phyloP scores from a whole-genome alignment of 2,113 vertebrate species.

The Phyllostomus hastatus region DNA sequence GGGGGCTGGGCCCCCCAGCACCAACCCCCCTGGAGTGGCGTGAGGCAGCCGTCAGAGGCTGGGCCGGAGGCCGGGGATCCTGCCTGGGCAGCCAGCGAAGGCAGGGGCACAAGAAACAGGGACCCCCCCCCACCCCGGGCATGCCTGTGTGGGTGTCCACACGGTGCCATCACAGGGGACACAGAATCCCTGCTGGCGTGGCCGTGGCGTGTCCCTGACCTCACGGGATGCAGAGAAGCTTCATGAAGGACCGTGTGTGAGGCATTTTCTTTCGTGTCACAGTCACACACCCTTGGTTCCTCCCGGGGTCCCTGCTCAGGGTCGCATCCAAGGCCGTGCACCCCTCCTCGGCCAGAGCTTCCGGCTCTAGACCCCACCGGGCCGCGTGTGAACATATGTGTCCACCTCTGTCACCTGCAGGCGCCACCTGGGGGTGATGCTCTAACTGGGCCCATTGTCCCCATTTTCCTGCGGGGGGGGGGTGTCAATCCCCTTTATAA shows the following conservation, averaged over 20 bases:
- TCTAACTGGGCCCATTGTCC: neutral
- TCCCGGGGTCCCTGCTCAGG: neutral
- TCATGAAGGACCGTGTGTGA: neutral
- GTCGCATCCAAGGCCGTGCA: neutral
- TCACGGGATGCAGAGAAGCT: neutral
- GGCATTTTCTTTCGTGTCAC: neutral
- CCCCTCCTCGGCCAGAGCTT: neutral
- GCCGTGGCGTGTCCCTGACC: neutral
- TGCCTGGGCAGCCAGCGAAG: neutral
- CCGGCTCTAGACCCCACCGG: neutral
- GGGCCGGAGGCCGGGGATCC: neutral
- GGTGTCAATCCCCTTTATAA: neutral
- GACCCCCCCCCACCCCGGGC: neutral
- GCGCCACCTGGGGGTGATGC: too few relatives aligned
- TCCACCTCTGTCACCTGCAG: too few relatives aligned
- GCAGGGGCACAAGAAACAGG: neutral
- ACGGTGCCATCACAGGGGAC: neutral
- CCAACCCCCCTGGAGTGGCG: neutral
- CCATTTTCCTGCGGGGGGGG: neutral
- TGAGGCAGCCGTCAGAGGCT: neutral
- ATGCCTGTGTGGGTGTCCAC: too few relatives aligned
- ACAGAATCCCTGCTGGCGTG: neutral
- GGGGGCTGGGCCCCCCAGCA: neutral
- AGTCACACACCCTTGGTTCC: neutral
- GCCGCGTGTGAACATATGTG: fast-evolving